Conservation (phyloP, 1,140 invertebrate species). For the Microplitis demolitor region DNA sequence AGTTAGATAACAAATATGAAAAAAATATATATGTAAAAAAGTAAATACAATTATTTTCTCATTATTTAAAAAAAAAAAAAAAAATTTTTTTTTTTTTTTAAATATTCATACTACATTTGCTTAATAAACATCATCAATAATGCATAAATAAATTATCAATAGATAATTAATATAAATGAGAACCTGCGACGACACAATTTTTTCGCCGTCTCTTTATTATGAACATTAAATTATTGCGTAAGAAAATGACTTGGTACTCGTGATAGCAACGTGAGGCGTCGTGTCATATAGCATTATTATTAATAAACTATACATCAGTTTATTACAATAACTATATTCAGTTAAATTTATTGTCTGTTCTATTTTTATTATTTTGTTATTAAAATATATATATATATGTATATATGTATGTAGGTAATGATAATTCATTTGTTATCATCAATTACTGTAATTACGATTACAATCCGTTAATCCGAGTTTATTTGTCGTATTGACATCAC, state of each 20-base stretch:
- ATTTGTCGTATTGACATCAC: background rate
- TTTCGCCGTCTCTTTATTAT: constrained; percentile 39
- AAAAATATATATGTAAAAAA: constrained; percentile 4
- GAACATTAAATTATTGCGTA: constrained; percentile 52
- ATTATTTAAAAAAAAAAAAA: constrained; percentile 7
- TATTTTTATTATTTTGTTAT: background rate
- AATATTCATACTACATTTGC: background rate
- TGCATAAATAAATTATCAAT: background rate
- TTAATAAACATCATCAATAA: background rate
- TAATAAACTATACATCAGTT: constrained; percentile 52
- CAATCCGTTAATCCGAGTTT: too few relatives aligned
- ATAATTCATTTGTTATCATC: background rate
- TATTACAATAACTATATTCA: constrained; percentile 45
- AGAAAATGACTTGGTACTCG: constrained; percentile 48
- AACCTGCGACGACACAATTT: constrained; percentile 31
- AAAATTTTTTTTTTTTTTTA: background rate
- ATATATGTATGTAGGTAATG: background rate
- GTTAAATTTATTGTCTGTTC: background rate
- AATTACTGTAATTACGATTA: background rate
- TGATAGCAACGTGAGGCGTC: constrained; percentile 52
- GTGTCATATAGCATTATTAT: constrained; percentile 54
- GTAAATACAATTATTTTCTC: constrained; percentile 6
- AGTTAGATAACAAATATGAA: constrained; percentile 16
- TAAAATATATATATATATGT: background rate
- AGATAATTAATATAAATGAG: constrained; percentile 28